A percentile compares a stretch with the other conserved stretches of the same genome.
These are phyloP conservation scores for Drosophila nannoptera DNA, from an alignment of 1,140 invertebrate species.

Conservation along the genomic window DNA sequence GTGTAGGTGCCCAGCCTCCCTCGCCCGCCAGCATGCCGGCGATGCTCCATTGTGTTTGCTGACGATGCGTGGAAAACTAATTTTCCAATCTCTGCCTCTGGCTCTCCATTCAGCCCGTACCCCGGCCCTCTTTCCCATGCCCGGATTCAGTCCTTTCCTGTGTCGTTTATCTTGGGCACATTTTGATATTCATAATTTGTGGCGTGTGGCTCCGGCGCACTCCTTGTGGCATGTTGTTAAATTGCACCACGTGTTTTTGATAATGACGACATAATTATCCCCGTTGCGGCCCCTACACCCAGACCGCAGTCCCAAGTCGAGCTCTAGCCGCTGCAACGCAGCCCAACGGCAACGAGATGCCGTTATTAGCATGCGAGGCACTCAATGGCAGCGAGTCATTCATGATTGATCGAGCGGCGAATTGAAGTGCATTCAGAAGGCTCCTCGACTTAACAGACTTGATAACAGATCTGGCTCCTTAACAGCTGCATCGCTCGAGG, in stretches of 20 bases:
- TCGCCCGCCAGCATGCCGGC: neutral
- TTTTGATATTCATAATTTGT: constrained; percentile 74
- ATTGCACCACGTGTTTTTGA: constrained; percentile 76
- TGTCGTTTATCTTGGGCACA: constrained; percentile 62
- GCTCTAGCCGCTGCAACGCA: neutral
- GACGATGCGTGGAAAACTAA: constrained; percentile 76
- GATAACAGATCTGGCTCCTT: too few relatives aligned
- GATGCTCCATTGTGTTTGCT: constrained; percentile 71
- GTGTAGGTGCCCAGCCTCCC: constrained; percentile 58
- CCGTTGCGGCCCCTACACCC: neutral
- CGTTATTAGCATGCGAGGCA: neutral
- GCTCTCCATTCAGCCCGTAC: neutral
- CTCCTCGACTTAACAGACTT: too few relatives aligned
- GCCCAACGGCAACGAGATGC: neutral
- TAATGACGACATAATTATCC: constrained; percentile 74
- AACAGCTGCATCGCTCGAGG: too few relatives aligned
- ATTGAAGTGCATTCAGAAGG: neutral
- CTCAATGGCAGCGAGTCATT: neutral
- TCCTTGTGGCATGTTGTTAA: constrained; percentile 64
- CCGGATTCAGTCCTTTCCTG: constrained; percentile 46
- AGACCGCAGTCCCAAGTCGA: too few relatives aligned
- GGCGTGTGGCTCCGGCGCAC: constrained; percentile 56
- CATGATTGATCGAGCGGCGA: neutral
- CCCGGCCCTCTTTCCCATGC: neutral
- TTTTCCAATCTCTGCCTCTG: constrained; percentile 38